Conservation (phyloP, 2,797 vertebrate genomes). For the Sebastes reedi region DNA sequence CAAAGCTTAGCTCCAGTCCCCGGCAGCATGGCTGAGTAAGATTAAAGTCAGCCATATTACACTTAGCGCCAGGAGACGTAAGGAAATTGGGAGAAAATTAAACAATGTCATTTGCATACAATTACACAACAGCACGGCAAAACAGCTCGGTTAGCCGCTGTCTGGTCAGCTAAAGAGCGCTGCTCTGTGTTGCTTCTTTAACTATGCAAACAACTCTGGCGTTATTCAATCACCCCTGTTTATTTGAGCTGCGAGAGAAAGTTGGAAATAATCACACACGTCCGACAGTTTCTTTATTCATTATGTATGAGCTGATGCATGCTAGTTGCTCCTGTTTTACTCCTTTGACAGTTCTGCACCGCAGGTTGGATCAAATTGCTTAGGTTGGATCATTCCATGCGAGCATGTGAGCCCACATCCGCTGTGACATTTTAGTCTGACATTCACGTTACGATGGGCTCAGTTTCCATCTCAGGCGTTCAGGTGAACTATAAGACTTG, state of each 20-base stretch:
- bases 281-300: constrained; percentile 52
- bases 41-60: constrained; percentile 72
- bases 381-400: constrained; percentile 32
- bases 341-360: neutral
- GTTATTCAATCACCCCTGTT: constrained; percentile 58
- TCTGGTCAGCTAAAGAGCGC: constrained; percentile 50
- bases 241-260: constrained; percentile 40
- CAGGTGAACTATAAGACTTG: constrained; percentile 39
- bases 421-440: constrained; percentile 64
- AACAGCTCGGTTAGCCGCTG: constrained; percentile 43
- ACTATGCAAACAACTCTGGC: constrained; percentile 55
- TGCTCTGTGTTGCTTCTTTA: constrained; percentile 44
- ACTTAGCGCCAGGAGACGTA: constrained; percentile 55
- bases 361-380: constrained; percentile 29
- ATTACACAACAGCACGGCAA: constrained; percentile 59
- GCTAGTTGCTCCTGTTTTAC: neutral
- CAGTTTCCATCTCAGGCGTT: constrained; percentile 49
- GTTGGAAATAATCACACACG: constrained; percentile 10
- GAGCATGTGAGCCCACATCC: constrained; percentile 2
- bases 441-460: constrained; percentile 45
- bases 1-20: constrained; percentile 50
- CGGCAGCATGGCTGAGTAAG: constrained; percentile 58
- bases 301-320: constrained; percentile 31
- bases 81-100: constrained; percentile 72
- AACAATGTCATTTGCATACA: constrained; percentile 75